Conservation (phyloP, 1,140 invertebrate species). For the Camponotus vicinus region DNA sequence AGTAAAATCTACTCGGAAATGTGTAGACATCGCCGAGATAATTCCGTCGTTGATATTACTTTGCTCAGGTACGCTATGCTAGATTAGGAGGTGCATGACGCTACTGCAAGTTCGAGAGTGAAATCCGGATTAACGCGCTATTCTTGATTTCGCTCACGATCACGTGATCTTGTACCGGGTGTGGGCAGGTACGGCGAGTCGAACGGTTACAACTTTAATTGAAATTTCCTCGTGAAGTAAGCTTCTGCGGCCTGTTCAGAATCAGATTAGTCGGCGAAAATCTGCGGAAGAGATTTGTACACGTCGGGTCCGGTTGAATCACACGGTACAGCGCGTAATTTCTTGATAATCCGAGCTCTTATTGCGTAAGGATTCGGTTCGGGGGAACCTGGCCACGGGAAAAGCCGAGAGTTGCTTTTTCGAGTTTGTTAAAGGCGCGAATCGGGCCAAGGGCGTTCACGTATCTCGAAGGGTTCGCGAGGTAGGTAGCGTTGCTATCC, state of each 20-base stretch:
- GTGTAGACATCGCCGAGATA: constrained; percentile 23
- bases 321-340: not conserved
- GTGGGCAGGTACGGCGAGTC: not conserved
- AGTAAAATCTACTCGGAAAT: constrained; percentile 13
- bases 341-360: not conserved
- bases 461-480: constrained; percentile 19
- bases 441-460: constrained; percentile 13
- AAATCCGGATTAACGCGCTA: constrained; percentile 26
- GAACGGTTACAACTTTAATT: constrained; percentile 36
- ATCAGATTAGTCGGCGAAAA: not conserved
- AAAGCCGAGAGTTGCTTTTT: not conserved
- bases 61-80: not conserved
- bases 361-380: not conserved
- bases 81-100: constrained; percentile 15
- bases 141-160: constrained; percentile 16
- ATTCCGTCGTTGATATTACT: not conserved
- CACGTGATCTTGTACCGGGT: not conserved
- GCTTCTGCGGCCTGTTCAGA: not conserved
- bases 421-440: constrained; percentile 22
- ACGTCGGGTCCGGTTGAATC: too few species aligned
- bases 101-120: constrained; percentile 22
- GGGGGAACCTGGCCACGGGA: too few species aligned
- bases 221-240: not conserved
- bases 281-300: not conserved
- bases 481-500: constrained; percentile 26